Conservation (phyloP, 2,888 invertebrate genomes). For the Mechanitis messenoides region DNA sequence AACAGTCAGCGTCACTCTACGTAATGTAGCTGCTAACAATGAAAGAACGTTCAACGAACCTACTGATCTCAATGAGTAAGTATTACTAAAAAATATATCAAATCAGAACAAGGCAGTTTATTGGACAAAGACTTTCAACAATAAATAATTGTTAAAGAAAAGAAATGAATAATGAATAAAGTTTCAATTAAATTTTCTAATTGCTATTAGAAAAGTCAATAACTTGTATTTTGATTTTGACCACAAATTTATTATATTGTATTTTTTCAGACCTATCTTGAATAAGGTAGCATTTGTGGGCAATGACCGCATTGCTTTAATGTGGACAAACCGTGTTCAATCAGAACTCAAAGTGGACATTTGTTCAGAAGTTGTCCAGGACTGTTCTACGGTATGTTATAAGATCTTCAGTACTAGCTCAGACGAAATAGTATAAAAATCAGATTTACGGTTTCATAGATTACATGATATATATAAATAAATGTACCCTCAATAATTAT, state of each 20-base stretch:
- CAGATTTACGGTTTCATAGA: too few species aligned
- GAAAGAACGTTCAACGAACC: slow-evolving; percentile 46
- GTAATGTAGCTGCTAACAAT: slow-evolving; percentile 39
- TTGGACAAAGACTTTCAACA: too few species aligned
- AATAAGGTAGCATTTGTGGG: slow-evolving; percentile 86
- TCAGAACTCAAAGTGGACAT: slow-evolving; percentile 78
- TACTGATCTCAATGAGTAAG: slow-evolving; percentile 52
- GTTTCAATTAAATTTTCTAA: too few species aligned
- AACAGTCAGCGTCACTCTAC: slow-evolving; percentile 56
- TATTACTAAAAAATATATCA: slow-evolving; percentile 14
- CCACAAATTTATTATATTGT: not conserved
- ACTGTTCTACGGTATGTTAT: slow-evolving; percentile 46
- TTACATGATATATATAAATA: too few species aligned
- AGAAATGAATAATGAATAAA: too few species aligned
- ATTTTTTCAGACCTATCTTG: slow-evolving; percentile 74
- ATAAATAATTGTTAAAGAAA: too few species aligned
- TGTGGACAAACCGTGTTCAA: slow-evolving; percentile 94
- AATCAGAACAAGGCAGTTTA: too few species aligned
- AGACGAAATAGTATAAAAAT: too few species aligned
- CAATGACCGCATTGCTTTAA: slow-evolving; percentile 81
- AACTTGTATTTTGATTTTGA: too few species aligned
- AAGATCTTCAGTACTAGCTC: not conserved
- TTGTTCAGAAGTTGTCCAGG: slow-evolving; percentile 69
- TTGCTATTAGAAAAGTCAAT: too few species aligned
- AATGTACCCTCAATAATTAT: too few species aligned